Evolutionary conservation across 1,140 invertebrate genomes (phyloP).

Genomic region (Sminthurinus signatus): DNA sequence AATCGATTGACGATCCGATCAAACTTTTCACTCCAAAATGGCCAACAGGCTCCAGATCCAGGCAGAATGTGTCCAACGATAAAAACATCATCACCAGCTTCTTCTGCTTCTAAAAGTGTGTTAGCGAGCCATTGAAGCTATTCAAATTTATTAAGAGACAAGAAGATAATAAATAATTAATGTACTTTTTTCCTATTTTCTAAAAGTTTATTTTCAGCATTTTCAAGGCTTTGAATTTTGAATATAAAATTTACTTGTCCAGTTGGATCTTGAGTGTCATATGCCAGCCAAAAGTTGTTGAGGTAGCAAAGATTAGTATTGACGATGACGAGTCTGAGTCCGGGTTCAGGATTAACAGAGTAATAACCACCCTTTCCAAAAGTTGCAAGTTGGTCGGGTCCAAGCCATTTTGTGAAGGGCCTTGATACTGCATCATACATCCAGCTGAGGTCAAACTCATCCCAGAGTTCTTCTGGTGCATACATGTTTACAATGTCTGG

Average conservation of each 20-base stretch:
- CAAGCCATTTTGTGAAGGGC: constrained; percentile 8
- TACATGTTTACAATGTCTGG: constrained; percentile 43
- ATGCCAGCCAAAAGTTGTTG: constrained; percentile 55
- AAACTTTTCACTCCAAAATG: constrained; percentile 46
- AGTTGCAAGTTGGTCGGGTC: constrained; percentile 35
- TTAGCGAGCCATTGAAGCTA: constrained; percentile 47
- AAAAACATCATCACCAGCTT: constrained; percentile 54
- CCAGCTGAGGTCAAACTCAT: constrained; percentile 18
- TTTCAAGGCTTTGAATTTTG: too few relatives aligned
- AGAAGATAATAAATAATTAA: too few relatives aligned
- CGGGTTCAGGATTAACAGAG: constrained; percentile 48
- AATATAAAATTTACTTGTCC: too few relatives aligned
- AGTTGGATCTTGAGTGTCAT: constrained; percentile 58
- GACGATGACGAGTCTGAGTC: constrained; percentile 51
- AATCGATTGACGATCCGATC: constrained; percentile 45
- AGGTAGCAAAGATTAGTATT: constrained; percentile 53
- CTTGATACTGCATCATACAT: constrained; percentile 10
- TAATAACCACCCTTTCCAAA: constrained; percentile 51
- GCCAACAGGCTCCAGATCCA: constrained; percentile 53
- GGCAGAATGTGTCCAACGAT: constrained; percentile 62
- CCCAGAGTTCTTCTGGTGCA: constrained; percentile 17
- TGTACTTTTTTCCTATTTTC: too few relatives aligned
- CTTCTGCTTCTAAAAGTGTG: constrained; percentile 54
- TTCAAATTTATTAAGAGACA: too few relatives aligned
- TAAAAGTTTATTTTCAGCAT: too few relatives aligned